Conservation (phyloP, 2,113 vertebrate genomes). For the Xyliphius kryptos region DNA sequence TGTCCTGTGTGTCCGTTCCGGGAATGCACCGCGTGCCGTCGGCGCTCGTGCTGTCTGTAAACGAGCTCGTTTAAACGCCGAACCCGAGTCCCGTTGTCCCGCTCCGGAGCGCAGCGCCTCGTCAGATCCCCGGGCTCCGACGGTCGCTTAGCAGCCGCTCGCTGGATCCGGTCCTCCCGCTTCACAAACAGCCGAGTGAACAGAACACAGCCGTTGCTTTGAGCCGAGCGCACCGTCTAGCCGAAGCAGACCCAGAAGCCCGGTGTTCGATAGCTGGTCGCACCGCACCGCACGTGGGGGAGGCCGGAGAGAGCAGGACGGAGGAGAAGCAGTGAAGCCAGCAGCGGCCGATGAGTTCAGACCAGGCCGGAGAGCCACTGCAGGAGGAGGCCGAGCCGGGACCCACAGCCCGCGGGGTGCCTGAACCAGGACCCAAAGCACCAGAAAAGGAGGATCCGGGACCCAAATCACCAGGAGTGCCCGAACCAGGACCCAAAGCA, state of each 20-base stretch:
- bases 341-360: conserved; percentile 78
- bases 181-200: conserved; percentile 11
- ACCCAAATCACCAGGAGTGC: conserved; percentile 50
- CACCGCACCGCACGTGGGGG: conserved; percentile 46
- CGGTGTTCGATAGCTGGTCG: neutral
- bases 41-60: conserved; percentile 34
- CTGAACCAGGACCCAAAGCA: conserved; percentile 62
- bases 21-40: conserved; percentile 53
- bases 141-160: conserved; percentile 51
- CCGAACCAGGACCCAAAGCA: conserved; percentile 62
- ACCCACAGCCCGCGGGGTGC: conserved; percentile 48
- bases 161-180: conserved; percentile 9
- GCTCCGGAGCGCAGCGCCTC: conserved; percentile 7
- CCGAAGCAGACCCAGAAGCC: conserved; percentile 19
- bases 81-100: conserved; percentile 2
- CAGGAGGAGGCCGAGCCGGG: conserved; percentile 66
- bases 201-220: too few relatives aligned
- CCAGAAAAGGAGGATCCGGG: conserved; percentile 53
- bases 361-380: conserved; percentile 72
- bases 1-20: conserved; percentile 66
- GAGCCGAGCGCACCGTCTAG: too few relatives aligned
- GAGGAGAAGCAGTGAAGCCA: conserved; percentile 62
- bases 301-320: conserved; percentile 62
- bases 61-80: conserved; percentile 36
- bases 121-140: conserved; percentile 15